Percentiles rank a stretch among this genome's conserved stretches.
phyloP scores from a whole-genome alignment of 2,797 vertebrate genomes.

The Anguilla megastoma region DNA sequence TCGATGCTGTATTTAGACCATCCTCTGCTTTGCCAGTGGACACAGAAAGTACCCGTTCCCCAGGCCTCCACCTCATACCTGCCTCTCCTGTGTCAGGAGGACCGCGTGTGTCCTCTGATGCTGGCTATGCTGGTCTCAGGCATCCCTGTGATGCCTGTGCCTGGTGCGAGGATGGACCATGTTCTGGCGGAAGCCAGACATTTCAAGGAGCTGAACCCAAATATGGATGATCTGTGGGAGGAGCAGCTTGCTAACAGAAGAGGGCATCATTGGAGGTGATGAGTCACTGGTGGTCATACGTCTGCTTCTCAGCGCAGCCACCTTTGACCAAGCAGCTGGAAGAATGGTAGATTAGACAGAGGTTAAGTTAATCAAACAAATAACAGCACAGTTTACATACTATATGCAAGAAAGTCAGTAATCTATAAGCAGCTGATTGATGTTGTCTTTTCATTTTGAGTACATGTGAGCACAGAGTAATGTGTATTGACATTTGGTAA shows the following conservation, averaged over 20 bases:
- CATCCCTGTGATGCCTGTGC: not conserved
- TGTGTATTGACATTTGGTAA: not conserved
- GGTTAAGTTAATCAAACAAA: not conserved
- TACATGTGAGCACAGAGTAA: not conserved
- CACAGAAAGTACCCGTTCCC: not conserved
- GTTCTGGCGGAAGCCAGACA: not conserved
- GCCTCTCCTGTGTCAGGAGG: not conserved
- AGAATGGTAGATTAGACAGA: not conserved
- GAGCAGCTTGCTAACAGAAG: not conserved
- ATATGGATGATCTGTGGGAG: not conserved
- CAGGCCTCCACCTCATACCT: not conserved
- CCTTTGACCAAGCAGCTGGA: not conserved
- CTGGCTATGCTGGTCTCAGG: slow-evolving; percentile 3
- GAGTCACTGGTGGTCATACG: not conserved
- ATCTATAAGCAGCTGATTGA: not conserved
- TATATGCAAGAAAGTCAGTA: not conserved
- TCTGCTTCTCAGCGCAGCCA: not conserved
- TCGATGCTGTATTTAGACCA: not conserved
- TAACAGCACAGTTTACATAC: not conserved
- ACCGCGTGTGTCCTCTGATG: not conserved
- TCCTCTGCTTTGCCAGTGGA: not conserved
- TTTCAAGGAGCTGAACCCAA: slow-evolving; percentile 11
- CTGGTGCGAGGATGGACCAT: not conserved
- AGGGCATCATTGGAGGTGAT: not conserved
- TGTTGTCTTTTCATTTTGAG: not conserved